Evolutionary conservation across 2,113 vertebrate genomes (phyloP).

Genomic region (Shinisaurus crocodilurus): DNA sequence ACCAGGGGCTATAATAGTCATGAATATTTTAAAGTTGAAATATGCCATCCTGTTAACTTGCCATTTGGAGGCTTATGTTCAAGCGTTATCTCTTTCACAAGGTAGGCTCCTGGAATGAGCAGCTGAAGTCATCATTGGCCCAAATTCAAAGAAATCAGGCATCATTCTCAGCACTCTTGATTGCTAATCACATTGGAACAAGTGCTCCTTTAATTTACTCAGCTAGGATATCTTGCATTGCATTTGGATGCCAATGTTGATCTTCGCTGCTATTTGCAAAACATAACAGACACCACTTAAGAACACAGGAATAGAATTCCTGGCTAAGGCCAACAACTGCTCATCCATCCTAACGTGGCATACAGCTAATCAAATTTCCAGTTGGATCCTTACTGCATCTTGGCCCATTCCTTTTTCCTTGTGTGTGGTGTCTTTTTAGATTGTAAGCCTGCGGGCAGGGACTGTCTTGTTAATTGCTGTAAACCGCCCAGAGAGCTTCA

Average conservation of each 20-base stretch:
- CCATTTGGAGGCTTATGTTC: conserved; percentile 53
- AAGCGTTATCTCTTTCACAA: conserved; percentile 29
- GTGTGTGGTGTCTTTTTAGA: too few species aligned
- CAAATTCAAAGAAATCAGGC: background rate
- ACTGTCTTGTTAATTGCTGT: too few species aligned
- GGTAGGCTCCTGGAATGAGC: background rate
- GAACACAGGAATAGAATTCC: background rate
- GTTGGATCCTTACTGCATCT: background rate
- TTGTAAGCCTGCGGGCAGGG: too few species aligned
- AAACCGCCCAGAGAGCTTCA: too few species aligned
- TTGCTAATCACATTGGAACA: conserved; percentile 8
- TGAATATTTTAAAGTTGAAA: conserved; percentile 69
- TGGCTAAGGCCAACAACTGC: background rate
- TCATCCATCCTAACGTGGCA: background rate
- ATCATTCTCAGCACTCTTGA: background rate
- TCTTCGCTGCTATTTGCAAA: background rate
- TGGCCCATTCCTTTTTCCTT: too few species aligned
- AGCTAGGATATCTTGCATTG: background rate
- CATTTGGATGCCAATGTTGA: conserved; percentile 8
- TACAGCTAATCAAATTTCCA: background rate
- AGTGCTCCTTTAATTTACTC: conserved; percentile 27
- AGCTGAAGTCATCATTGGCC: conserved; percentile 21
- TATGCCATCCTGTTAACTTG: conserved; percentile 41
- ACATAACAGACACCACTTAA: background rate
- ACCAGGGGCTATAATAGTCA: conserved; percentile 53